Percentiles rank a stretch among this genome's conserved stretches.
Evolutionary conservation across 1,140 invertebrate species (phyloP).

Genomic region (Thaumetopoea pityocampa): DNA sequence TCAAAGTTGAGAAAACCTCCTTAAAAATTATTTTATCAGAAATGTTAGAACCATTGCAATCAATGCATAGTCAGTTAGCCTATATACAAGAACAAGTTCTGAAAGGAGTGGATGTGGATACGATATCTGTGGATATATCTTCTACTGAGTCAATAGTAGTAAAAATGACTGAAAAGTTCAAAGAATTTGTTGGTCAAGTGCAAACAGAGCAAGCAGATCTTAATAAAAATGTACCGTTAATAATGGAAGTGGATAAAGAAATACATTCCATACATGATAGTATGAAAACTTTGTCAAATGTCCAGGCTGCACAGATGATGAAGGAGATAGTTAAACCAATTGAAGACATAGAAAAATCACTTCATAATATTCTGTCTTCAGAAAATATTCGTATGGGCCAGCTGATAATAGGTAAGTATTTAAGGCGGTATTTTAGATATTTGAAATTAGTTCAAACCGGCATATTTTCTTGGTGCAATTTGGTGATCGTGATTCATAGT

Average conservation of each 20-base stretch:
- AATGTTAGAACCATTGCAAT: slow-evolving; percentile 37
- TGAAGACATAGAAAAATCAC: slow-evolving; percentile 32
- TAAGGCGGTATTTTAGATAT: neutral
- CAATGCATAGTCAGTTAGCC: slow-evolving; percentile 32
- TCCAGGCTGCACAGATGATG: slow-evolving; percentile 13
- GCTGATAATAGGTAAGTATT: slow-evolving; percentile 29
- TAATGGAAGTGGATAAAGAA: slow-evolving; percentile 40
- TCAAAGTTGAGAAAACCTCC: slow-evolving; percentile 18
- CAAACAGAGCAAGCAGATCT: slow-evolving; percentile 24
- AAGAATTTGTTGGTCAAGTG: slow-evolving; percentile 29
- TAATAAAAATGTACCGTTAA: slow-evolving; percentile 32
- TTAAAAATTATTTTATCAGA: slow-evolving; percentile 32
- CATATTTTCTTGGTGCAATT: too few relatives aligned
- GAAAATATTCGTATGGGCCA: slow-evolving; percentile 16
- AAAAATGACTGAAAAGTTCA: slow-evolving; percentile 34
- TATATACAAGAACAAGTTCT: slow-evolving; percentile 36
- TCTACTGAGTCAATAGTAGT: slow-evolving; percentile 38
- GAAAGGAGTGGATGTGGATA: slow-evolving; percentile 30
- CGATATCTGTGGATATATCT: slow-evolving; percentile 36
- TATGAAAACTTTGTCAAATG: slow-evolving; percentile 27
- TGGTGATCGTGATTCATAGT: too few relatives aligned
- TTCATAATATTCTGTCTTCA: slow-evolving; percentile 23
- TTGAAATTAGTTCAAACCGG: too few relatives aligned
- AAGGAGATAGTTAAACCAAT: slow-evolving; percentile 32
- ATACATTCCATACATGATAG: slow-evolving; percentile 39